Evolutionary conservation across 1,140 invertebrate species (phyloP), one percentile per base, ranked within the genome.

Genomic region (Leguminivora glycinivorella): DNA sequence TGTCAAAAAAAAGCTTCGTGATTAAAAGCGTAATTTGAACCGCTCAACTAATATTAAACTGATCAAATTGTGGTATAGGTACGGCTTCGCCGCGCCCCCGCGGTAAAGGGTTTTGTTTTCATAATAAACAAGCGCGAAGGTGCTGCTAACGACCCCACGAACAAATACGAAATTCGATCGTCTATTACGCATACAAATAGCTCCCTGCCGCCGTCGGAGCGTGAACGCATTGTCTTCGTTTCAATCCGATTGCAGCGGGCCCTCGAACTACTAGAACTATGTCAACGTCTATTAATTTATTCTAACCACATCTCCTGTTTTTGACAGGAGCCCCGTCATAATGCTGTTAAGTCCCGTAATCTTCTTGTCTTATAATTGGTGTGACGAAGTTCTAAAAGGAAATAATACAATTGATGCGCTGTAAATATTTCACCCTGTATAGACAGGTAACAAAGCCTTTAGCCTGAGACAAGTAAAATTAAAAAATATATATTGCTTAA

Each of bases 111-210:
- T 85, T 90, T 85, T 88, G 87, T 88, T 90, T 90, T 88, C 87
- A 89, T 89, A 88, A 88, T 84, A 89, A 88, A 91, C 85, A 91
- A 86, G 76, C 82, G 79, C 78, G 83, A 84, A 89, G 87, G 89
- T 89, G 87, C 82, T 84, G 85, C 81, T 91, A 91, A 90, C 84
- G 86, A 90, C 84, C 87, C 85, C 80, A 83, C 81, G 88, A 88
- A 89, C 88, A 91, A 91, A 91, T 89, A 91, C 87, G 87, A 89
- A 91, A 91, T 90, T 91, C 83, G 87, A 91, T 90, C 85, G 83
- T 81, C 88, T 84, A 91, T 90, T 89, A 88, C 87, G 83, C 84
- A 91, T 90, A 91, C 88, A 89, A 91, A 89, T 86, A 82, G 81
- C 81, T 83, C 85, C 85, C 86, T 70, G 47, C 77, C 75, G 72